Evolutionary conservation across 2,113 vertebrate species (phyloP).

Genomic region (Calidris pugnax): DNA sequence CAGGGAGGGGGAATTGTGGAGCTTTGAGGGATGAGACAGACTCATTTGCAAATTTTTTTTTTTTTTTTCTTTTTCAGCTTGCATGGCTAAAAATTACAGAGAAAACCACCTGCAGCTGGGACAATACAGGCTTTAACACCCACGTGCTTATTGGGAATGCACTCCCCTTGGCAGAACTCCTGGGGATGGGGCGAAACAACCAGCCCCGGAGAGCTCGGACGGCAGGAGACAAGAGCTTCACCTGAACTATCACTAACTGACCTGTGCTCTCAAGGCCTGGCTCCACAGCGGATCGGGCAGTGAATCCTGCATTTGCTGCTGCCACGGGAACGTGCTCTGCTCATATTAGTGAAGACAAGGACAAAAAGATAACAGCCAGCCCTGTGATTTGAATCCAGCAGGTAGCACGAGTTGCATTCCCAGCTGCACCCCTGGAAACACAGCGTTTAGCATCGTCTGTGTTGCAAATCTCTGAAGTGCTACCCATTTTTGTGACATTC

Average conservation of each 20-base stretch:
- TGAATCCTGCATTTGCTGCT: neutral
- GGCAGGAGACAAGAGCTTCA: neutral
- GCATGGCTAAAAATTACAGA: neutral
- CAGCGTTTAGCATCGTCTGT: neutral
- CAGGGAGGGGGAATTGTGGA: neutral
- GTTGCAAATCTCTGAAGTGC: neutral
- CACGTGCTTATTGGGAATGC: neutral
- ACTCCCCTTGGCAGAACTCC: neutral
- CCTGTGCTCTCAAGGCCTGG: neutral
- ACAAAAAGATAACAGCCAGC: neutral
- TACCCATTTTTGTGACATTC: neutral
- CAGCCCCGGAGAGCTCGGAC: fast-evolving
- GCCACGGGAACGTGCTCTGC: neutral
- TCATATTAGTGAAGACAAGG: neutral
- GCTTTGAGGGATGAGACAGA: neutral
- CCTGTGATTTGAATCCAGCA: neutral
- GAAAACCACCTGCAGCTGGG: neutral
- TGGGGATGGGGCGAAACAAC: neutral
- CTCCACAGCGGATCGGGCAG: neutral
- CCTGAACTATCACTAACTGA: neutral
- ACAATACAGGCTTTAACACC: neutral
- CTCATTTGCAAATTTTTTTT: neutral
- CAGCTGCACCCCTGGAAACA: neutral
- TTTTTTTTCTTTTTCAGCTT: neutral
- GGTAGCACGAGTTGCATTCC: neutral